phyloP scores from a whole-genome alignment of 2,888 invertebrate species.

The Mythimna pallens region DNA sequence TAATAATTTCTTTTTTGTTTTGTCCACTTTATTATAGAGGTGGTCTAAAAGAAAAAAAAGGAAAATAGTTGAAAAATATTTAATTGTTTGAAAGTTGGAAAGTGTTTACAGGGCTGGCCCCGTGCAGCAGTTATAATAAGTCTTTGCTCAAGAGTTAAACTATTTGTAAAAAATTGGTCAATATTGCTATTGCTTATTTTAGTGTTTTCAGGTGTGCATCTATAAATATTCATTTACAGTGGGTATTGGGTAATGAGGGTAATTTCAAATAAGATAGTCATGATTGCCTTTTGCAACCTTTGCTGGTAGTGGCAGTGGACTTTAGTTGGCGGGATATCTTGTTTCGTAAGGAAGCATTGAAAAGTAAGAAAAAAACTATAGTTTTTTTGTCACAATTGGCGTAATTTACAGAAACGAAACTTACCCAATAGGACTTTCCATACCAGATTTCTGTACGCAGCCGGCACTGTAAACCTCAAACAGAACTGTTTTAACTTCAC shows the following conservation, averaged over 20 bases:
- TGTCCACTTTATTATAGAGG: no score
- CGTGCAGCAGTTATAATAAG: no score
- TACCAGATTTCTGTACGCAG: slow-evolving; percentile 94
- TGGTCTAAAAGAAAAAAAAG: no score
- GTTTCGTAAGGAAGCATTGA: not conserved
- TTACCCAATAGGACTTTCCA: slow-evolving; percentile 96
- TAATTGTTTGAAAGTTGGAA: no score
- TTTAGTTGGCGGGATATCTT: not conserved
- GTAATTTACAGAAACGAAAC: slow-evolving; percentile 17
- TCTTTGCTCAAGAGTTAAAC: no score
- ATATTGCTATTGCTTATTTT: not conserved
- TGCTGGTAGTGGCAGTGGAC: no score
- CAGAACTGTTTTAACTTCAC: slow-evolving; percentile 96
- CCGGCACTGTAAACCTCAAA: slow-evolving; percentile 95
- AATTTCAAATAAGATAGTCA: not conserved
- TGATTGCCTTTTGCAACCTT: not conserved
- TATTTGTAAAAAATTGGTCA: not conserved
- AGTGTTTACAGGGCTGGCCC: no score
- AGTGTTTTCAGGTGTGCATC: not conserved
- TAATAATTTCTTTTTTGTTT: no score
- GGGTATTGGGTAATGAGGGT: not conserved
- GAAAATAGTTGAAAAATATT: no score
- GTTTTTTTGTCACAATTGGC: not conserved
- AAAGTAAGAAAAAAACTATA: not conserved
- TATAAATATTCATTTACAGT: not conserved